phyloP scores from a whole-genome alignment of 2,888 invertebrate species.

The Siphonodentalium dalli region DNA sequence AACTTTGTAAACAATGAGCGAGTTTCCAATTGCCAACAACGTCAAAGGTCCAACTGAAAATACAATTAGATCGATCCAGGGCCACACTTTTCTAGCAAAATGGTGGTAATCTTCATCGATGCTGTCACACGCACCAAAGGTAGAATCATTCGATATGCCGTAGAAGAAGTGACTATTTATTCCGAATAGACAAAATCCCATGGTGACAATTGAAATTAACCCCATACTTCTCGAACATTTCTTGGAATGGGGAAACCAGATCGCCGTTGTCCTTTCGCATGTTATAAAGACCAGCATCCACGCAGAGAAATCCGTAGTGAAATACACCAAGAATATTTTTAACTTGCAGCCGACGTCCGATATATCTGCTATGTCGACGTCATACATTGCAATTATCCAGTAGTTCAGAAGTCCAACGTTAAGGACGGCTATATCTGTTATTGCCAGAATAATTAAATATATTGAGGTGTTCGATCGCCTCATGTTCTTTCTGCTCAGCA shows the following conservation, averaged over 20 bases:
- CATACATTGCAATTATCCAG: constrained; percentile 27
- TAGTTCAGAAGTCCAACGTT: constrained; percentile 43
- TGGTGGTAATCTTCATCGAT: constrained; percentile 23
- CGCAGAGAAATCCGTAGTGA: constrained; percentile 40
- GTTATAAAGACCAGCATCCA: constrained; percentile 56
- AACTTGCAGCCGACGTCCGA: constrained; percentile 34
- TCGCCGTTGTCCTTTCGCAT: constrained; percentile 45
- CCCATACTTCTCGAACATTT: constrained; percentile 34
- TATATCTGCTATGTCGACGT: constrained; percentile 33
- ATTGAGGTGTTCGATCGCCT: constrained; percentile 37
- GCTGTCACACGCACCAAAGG: constrained; percentile 15
- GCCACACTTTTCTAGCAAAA: constrained; percentile 35
- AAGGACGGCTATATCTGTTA: constrained; percentile 41
- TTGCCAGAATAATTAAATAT: constrained; percentile 41
- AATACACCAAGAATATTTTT: constrained; percentile 42
- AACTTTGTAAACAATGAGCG: constrained; percentile 38
- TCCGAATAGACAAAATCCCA: constrained; percentile 23
- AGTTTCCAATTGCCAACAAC: constrained; percentile 41
- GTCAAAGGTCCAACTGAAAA: constrained; percentile 42
- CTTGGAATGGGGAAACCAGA: constrained; percentile 45
- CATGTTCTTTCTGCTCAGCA: constrained; percentile 31
- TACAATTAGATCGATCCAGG: constrained; percentile 48
- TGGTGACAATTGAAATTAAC: constrained; percentile 23
- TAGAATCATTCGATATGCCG: constrained; percentile 27
- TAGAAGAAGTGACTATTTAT: constrained; percentile 40